Base-by-base conservation (phyloP, 2,113 vertebrate species). In the Indri indri region DNA sequence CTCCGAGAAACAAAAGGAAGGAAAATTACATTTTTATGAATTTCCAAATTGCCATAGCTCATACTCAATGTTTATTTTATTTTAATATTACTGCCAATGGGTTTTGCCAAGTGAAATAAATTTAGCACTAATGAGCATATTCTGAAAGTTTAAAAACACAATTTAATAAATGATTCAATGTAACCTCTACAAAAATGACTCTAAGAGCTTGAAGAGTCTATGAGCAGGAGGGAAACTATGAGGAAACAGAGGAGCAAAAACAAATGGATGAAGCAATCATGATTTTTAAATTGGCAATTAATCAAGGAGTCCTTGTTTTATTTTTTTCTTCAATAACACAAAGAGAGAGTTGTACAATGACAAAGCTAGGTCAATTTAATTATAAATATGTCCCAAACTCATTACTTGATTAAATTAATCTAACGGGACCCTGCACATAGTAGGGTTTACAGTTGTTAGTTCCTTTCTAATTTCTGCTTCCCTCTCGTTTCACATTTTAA, bases 111-210 rank as follows among this genome's bases (percentile, higher is more conserved):
- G 80, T 76, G 68, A 97, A 97, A 97, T 80, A 98, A 94, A 97
- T 95, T 95, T 87, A 96, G 77, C 70, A 77, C 93, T 97, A 97
- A 96, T 92, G 94, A 97, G 95, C 81, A 74, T 30, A 87, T 77
- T 97, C 96, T 94, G 76, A 94, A 98, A 97, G 76, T 96, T 97
- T 91, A 83, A 85, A 96, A 95, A 89, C 52, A 52, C 27, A 94
- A 66, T 97, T 97, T 98, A 97, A 93, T 97, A 92, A 88, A 94
- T 92, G 96, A 96, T 82, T 97, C 71, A 80, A 74, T 88, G 42
- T 82, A 96, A 96, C 90, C 34, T 59, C 30, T 73, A 96, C 42
- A 71, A 88, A 94, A 97, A 92, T 37, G 83, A 92, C 42, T 74
- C 8, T 50, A 76, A 84, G 61, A 89, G 85, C 27, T 86, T 34